Percentiles rank a stretch among this genome's conserved stretches.
These are phyloP conservation scores for Luscinia luscinia DNA, from an alignment of 2,797 vertebrate genomes.

Conservation along the genomic window DNA sequence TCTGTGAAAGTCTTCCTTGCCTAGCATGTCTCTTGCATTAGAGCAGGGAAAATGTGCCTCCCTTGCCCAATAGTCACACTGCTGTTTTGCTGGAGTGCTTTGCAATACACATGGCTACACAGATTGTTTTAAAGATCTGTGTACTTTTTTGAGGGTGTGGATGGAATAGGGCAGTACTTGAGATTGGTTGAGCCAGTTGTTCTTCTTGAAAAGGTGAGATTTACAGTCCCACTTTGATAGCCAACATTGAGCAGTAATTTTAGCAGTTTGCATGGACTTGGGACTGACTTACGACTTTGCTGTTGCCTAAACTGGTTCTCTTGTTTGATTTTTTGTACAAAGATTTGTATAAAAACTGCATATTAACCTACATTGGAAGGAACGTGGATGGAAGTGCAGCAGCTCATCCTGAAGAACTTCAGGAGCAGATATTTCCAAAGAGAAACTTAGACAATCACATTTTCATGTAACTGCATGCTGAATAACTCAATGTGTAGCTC, in stretches of 20 bases:
- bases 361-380: not conserved
- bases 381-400: not conserved
- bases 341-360: not conserved
- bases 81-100: not conserved
- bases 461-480: not conserved
- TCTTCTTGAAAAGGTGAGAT: not conserved
- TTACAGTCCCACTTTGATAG: not conserved
- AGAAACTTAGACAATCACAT: not conserved
- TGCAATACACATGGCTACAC: not conserved
- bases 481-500: not conserved
- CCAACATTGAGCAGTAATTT: not conserved
- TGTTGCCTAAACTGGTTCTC: not conserved
- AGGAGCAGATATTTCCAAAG: not conserved
- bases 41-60: not conserved
- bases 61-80: not conserved
- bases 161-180: not conserved
- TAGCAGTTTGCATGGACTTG: not conserved
- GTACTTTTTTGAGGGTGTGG: not conserved
- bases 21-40: fast-evolving
- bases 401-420: not conserved
- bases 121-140: not conserved
- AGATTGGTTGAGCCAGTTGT: not conserved
- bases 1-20: not conserved
- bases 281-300: not conserved
- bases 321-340: not conserved